Conservation (phyloP, 1,140 invertebrate genomes). For the Zaprionus nigranus region DNA sequence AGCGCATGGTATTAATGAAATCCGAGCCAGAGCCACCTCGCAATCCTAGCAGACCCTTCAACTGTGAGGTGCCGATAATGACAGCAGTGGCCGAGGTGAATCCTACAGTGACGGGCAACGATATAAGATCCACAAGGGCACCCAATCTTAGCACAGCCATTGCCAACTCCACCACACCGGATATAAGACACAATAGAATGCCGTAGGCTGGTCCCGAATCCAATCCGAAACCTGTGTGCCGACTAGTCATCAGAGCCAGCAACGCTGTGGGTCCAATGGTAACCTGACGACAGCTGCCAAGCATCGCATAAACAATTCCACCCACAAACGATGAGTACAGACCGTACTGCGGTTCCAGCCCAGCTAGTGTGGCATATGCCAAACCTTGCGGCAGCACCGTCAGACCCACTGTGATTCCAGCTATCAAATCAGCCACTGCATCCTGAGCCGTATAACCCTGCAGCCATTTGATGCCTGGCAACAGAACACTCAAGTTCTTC, state of each 20-base stretch:
- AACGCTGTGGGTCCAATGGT: constrained; percentile 95
- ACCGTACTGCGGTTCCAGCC: constrained; percentile 93
- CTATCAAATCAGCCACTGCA: constrained; percentile 90
- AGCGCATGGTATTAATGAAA: constrained; percentile 87
- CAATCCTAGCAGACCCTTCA: constrained; percentile 93
- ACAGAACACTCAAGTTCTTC: constrained; percentile 65
- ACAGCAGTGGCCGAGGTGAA: constrained; percentile 97
- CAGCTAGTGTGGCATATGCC: constrained; percentile 93
- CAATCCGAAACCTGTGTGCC: constrained; percentile 85
- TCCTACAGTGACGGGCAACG: constrained; percentile 94
- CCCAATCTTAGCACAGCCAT: constrained; percentile 95
- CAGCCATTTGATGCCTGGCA: constrained; percentile 89
- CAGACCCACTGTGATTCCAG: constrained; percentile 93
- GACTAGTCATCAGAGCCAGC: constrained; percentile 92
- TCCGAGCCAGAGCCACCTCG: constrained; percentile 86
- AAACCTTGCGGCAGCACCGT: constrained; percentile 95
- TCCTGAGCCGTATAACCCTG: constrained; percentile 90
- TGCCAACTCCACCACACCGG: constrained; percentile 92
- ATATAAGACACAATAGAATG: constrained; percentile 92
- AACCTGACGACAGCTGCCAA: constrained; percentile 96
- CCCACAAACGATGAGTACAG: constrained; percentile 97
- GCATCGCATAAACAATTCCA: constrained; percentile 94
- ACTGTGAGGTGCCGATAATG: constrained; percentile 94
- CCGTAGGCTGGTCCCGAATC: constrained; percentile 89
- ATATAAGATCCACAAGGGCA: constrained; percentile 97